phyloP scores from a whole-genome alignment of 2,888 invertebrate species.

The Spialia ferax region DNA sequence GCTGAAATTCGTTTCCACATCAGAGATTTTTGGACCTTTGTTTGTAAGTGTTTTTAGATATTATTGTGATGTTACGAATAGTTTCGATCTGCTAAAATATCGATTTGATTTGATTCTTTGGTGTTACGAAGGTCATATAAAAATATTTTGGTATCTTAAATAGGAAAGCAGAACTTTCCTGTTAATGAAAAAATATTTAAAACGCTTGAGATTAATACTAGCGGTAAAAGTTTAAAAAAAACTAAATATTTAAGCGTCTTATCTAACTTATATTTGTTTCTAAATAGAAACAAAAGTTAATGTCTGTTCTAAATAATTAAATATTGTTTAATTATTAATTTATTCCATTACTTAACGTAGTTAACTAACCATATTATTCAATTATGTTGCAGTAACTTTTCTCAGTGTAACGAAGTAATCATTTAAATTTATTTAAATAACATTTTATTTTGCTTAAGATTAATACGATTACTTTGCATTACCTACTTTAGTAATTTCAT shows the following conservation, averaged over 20 bases:
- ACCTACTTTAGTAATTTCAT: not conserved
- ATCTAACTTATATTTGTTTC: too few relatives aligned
- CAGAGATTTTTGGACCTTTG: too few relatives aligned
- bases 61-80: too few relatives aligned
- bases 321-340: not conserved
- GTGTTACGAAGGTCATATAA: too few relatives aligned
- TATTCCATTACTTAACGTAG: not conserved
- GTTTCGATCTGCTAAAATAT: too few relatives aligned
- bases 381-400: not conserved
- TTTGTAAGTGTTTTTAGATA: too few relatives aligned
- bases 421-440: constrained; percentile 2
- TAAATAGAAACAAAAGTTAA: not conserved
- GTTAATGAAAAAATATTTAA: too few relatives aligned
- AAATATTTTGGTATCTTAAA: too few relatives aligned
- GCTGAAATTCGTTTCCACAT: too few relatives aligned
- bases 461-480: not conserved
- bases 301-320: not conserved
- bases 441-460: not conserved
- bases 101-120: too few relatives aligned
- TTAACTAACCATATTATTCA: not conserved
- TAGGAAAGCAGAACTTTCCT: too few relatives aligned
- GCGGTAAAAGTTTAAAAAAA: not conserved
- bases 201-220: not conserved
- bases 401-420: not conserved
- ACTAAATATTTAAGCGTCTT: not conserved